Conservation (phyloP, 1,140 invertebrate genomes). For the Cyclargus thomasi region DNA sequence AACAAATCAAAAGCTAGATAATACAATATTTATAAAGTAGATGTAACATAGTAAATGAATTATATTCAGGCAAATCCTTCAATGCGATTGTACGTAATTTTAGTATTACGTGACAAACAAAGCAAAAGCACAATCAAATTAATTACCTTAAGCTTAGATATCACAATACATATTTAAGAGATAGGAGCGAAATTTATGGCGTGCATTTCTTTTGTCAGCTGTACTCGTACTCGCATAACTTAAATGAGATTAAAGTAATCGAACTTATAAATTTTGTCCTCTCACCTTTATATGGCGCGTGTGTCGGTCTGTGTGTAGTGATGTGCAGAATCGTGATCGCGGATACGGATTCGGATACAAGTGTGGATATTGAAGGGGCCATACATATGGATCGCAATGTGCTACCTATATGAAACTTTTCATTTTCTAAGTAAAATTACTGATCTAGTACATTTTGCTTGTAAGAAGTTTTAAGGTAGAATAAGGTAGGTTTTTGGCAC, state of each 20-base stretch:
- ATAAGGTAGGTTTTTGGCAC: too few relatives aligned
- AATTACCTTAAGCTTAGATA: constrained; percentile 66
- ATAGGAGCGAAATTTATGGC: constrained; percentile 69
- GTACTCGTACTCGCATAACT: constrained; percentile 75
- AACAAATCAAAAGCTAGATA: too few relatives aligned
- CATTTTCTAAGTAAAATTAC: too few relatives aligned
- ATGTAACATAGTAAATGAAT: not conserved
- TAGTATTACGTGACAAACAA: not conserved
- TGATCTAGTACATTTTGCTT: too few relatives aligned
- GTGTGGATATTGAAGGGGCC: too few relatives aligned
- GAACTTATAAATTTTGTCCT: constrained; percentile 75
- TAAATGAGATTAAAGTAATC: constrained; percentile 75
- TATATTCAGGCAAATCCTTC: not conserved
- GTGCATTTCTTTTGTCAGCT: constrained; percentile 75
- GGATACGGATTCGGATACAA: constrained; percentile 34
- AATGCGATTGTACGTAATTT: not conserved
- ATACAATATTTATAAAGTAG: not conserved
- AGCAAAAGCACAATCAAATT: constrained; percentile 62
- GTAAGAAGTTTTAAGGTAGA: too few relatives aligned
- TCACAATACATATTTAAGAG: constrained; percentile 67
- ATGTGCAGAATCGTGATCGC: not conserved
- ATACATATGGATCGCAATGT: too few relatives aligned
- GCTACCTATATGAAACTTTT: too few relatives aligned
- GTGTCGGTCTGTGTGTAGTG: constrained; percentile 55
- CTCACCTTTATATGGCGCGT: constrained; percentile 70